Evolutionary conservation across 2,797 vertebrate genomes (phyloP).

Genomic region (Sparidentex hasta): DNA sequence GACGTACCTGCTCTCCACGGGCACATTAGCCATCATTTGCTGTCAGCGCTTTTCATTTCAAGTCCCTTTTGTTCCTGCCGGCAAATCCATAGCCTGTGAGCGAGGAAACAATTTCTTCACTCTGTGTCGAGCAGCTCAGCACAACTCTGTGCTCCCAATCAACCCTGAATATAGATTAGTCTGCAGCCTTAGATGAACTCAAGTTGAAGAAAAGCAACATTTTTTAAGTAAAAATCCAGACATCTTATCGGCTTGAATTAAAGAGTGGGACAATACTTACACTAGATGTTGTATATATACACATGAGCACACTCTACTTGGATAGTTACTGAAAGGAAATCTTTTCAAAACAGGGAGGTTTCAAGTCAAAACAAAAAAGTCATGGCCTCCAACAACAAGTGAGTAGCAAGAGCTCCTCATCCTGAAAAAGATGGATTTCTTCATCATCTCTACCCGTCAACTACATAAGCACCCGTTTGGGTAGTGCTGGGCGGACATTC

Average conservation of each 20-base stretch:
- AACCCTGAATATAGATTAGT: constrained; percentile 43
- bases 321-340: constrained; percentile 8
- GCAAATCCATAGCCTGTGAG: constrained; percentile 43
- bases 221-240: constrained; percentile 5
- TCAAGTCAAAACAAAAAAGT: constrained; percentile 8
- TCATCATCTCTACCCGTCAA: constrained; percentile 25
- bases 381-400: constrained; percentile 7
- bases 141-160: constrained; percentile 36
- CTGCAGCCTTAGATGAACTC: constrained; percentile 35
- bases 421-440: constrained; percentile 12
- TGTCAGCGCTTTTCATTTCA: constrained; percentile 71
- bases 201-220: constrained; percentile 3
- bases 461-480: constrained; percentile 20
- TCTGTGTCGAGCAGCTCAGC: constrained; percentile 7
- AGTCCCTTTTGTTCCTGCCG: constrained; percentile 46
- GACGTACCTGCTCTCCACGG: constrained; percentile 55
- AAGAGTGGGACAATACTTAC: background rate
- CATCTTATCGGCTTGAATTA: constrained; percentile 19
- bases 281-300: background rate
- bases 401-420: background rate
- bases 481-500: too few species aligned
- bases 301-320: background rate
- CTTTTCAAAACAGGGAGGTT: background rate
- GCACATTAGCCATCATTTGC: constrained; percentile 71
- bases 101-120: constrained; percentile 28